Conservation (phyloP, 2,888 invertebrate genomes). For the Dryomyza anilis region DNA sequence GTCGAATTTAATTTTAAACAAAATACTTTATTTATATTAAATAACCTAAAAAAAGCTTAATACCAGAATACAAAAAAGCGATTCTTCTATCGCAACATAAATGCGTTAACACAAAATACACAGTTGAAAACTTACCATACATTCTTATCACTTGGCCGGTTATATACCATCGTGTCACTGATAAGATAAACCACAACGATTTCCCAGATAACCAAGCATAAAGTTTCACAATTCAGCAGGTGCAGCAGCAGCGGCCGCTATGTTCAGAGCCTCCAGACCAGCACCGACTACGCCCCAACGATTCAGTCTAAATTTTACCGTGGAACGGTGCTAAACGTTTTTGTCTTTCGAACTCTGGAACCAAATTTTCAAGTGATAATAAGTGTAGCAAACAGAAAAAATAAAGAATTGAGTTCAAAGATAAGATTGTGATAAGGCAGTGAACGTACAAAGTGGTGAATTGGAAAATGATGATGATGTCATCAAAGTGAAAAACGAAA, state of each 20-base stretch:
- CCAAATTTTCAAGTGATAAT: conserved; percentile 15
- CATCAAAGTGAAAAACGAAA: conserved; percentile 11
- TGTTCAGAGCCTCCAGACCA: conserved; percentile 33
- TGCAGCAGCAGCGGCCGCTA: conserved; percentile 44
- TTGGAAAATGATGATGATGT: conserved; percentile 19
- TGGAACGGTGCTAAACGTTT: conserved; percentile 50
- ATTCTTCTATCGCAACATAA: no score
- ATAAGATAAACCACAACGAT: conserved; percentile 34
- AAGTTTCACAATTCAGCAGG: conserved; percentile 48
- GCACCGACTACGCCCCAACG: conserved; percentile 12
- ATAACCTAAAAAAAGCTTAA: no score
- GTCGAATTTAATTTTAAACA: not conserved
- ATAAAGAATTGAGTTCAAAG: not conserved
- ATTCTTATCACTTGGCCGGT: no score
- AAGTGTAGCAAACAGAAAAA: not conserved
- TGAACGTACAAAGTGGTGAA: no score
- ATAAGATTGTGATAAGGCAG: conserved; percentile 6
- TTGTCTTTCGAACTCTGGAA: conserved; percentile 35
- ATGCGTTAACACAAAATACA: no score
- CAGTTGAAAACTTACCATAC: no score
- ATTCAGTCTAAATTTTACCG: conserved; percentile 49
- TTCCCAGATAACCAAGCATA: conserved; percentile 24
- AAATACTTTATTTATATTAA: not conserved
- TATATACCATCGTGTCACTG: conserved; percentile 8
- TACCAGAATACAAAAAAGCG: no score